phyloP scores from a whole-genome alignment of 2,113 vertebrate species.

The Apus apus region DNA sequence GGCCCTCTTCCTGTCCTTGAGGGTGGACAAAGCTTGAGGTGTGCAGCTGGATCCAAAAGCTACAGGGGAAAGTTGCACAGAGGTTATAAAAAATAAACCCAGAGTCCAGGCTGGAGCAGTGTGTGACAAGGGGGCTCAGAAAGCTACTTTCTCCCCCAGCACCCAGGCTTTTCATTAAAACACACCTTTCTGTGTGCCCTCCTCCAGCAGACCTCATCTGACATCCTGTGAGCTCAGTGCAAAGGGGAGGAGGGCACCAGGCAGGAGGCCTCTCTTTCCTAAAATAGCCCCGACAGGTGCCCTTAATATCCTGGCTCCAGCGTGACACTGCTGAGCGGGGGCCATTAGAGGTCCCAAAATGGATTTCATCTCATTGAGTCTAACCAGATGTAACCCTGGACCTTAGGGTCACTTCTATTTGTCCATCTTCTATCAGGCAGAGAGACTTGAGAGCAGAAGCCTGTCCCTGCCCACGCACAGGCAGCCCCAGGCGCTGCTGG shows the following conservation, averaged over 20 bases:
- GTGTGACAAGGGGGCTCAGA: background rate
- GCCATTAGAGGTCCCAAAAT: background rate
- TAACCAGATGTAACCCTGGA: background rate
- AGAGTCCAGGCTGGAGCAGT: background rate
- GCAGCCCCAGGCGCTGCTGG: background rate
- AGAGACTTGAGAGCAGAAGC: background rate
- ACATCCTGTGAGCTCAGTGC: background rate
- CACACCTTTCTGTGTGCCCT: background rate
- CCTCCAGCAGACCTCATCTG: slow-evolving; percentile 6
- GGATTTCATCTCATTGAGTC: background rate
- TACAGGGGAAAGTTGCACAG: no score
- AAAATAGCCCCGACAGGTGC: slow-evolving; percentile 51
- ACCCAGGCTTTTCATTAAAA: background rate
- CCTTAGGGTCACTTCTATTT: background rate
- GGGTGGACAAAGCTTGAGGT: rapidly evolving
- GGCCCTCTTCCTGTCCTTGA: background rate
- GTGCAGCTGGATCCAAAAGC: background rate
- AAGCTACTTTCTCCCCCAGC: background rate
- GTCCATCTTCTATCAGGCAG: background rate
- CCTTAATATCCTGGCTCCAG: slow-evolving; percentile 12
- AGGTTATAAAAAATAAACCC: background rate
- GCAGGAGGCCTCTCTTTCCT: background rate
- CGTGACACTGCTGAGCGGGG: rapidly evolving
- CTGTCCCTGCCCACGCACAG: rapidly evolving
- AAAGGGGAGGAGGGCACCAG: background rate